Conservation (phyloP, 2,888 invertebrate genomes). For the Conops quadrifasciatus region DNA sequence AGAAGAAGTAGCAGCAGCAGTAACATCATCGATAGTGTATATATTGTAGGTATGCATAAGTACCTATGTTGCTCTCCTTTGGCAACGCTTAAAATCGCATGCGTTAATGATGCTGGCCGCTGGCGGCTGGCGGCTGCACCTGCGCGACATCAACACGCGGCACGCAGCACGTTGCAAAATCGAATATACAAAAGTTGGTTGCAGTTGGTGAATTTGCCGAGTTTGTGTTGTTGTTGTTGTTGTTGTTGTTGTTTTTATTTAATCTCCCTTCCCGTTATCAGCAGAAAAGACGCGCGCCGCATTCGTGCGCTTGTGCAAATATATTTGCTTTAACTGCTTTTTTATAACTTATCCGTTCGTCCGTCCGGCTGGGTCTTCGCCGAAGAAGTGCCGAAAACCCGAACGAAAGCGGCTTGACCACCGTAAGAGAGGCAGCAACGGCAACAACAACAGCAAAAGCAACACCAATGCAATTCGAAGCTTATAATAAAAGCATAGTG, state of each 20-base stretch:
- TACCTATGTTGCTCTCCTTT: no score
- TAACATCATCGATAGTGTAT: no score
- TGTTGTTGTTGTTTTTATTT: conserved; percentile 8
- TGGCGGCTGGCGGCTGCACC: conserved; percentile 22
- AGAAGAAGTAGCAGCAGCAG: no score
- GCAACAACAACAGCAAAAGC: no score
- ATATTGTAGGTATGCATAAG: no score
- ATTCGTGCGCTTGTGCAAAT: not conserved
- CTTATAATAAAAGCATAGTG: not conserved
- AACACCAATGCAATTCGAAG: no score
- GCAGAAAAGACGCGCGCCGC: not conserved
- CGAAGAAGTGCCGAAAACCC: not conserved
- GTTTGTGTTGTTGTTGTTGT: conserved; percentile 12
- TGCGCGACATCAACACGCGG: conserved; percentile 5
- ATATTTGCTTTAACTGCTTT: conserved; percentile 26
- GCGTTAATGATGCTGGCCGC: conserved; percentile 22
- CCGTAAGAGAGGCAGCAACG: no score
- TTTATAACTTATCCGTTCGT: conserved; percentile 13
- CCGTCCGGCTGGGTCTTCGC: no score
- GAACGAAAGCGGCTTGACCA: not conserved
- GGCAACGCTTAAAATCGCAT: conserved; percentile 4
- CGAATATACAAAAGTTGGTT: not conserved
- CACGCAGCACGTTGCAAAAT: not conserved
- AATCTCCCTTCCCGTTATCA: conserved; percentile 27
- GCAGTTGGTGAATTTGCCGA: not conserved